These are phyloP conservation scores for Aleiodes sp. DNA, from an alignment of 1,140 invertebrate species.

Conservation along the genomic window DNA sequence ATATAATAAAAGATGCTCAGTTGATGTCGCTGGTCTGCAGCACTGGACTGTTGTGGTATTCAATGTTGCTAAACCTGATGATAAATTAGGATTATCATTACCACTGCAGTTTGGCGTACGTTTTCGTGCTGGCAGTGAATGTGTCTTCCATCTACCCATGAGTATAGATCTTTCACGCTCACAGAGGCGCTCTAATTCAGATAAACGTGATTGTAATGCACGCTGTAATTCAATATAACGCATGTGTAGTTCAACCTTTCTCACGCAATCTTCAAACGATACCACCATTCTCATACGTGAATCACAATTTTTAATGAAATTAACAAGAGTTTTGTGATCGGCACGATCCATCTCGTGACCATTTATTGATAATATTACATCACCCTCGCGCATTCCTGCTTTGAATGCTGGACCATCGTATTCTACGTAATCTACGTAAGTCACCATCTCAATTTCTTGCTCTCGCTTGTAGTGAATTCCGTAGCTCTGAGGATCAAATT, in stretches of 20 bases:
- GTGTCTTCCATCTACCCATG: constrained; percentile 87
- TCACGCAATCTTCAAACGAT: constrained; percentile 93
- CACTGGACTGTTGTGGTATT: constrained; percentile 56
- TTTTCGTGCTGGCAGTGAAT: constrained; percentile 83
- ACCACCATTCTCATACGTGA: constrained; percentile 93
- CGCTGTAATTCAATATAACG: constrained; percentile 89
- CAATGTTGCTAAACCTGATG: constrained; percentile 66
- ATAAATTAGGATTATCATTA: constrained; percentile 50
- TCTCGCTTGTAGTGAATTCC: constrained; percentile 94
- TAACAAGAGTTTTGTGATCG: constrained; percentile 90
- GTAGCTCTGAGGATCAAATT: constrained; percentile 78
- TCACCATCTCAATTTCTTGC: constrained; percentile 90
- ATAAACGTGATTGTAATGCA: constrained; percentile 84
- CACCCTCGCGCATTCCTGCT: constrained; percentile 92
- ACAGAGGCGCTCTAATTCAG: constrained; percentile 84
- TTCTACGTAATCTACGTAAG: constrained; percentile 96
- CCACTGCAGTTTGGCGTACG: constrained; percentile 64
- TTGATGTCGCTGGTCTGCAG: constrained; percentile 60
- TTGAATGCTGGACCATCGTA: constrained; percentile 88
- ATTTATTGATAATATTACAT: constrained; percentile 95
- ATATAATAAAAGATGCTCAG: constrained; percentile 61
- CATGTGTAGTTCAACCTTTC: constrained; percentile 92
- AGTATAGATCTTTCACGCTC: constrained; percentile 84
- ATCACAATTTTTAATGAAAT: constrained; percentile 90
- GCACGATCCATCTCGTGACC: constrained; percentile 91